Evolutionary conservation across 2,113 vertebrate species (phyloP), one percentile per base, ranked within the genome.

Genomic region (Epinephelus lanceolatus): DNA sequence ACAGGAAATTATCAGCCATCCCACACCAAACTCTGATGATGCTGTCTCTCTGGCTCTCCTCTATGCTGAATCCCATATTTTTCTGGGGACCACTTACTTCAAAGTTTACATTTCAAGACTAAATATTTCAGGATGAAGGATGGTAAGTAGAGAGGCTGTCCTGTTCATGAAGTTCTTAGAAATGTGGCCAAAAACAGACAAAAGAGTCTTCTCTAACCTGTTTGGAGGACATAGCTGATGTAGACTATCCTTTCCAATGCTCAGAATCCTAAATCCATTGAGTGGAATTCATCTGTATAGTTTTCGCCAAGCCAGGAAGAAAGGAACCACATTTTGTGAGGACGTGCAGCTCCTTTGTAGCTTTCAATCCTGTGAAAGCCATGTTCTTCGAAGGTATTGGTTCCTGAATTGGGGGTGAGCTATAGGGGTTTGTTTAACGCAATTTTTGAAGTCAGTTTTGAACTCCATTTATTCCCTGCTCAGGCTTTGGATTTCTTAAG

Each of bases 91-190:
- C 5, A n/a, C 25, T 14, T n/a, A 9, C 4, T 14, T 52, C 15
- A 68, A 49, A 25, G 25, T 77, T 49, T 68, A 6, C 27, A 70
- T 37, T 70, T 78, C 33, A 66, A 27, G 33, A 59, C 9, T 5
- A 49, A 71, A 75, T 21, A 74, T 57, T 52, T 13, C 40, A 71
- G n/a, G 8, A 42, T 2, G 4, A 25, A 7, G 55, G 49, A 56
- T 19, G 17, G 25, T 70, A 33, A 30, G 5, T 4, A 52, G 9
- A 19, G n/a, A 30, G n/a, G 9, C 23, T 37, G 14, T 30, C 6
- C 56, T 21, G 23, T 8, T 62, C 19, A 18, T 53, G 19, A 14
- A 2, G 3, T n/a, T 80, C 23, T 56, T 52, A 52, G 4, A 71
- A 55, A 52, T 10, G 18, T 70, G 45, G n/a, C n/a, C 8, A 37